A percentile compares a stretch with the other conserved stretches of the same genome.
Evolutionary conservation across 2,888 invertebrate genomes (phyloP).

Genomic region (Falcaria lacertinaria): DNA sequence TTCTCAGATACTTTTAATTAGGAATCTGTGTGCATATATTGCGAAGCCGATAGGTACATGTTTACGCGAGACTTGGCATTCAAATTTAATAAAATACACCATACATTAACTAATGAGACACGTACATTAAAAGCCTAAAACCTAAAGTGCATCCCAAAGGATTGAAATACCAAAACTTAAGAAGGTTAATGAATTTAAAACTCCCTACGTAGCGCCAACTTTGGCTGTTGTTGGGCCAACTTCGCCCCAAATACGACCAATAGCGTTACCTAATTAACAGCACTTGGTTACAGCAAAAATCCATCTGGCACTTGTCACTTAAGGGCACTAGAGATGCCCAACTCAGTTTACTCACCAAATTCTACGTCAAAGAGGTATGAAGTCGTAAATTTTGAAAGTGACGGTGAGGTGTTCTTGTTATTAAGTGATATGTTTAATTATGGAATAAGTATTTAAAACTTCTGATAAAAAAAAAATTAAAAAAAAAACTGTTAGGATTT

Average conservation of each 20-base stretch:
- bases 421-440: too few species aligned
- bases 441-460: too few species aligned
- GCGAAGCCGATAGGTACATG: too few species aligned
- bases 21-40: too few species aligned
- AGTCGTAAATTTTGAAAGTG: constrained; percentile 14
- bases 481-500: too few species aligned
- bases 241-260: constrained; percentile 59
- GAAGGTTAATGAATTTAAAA: constrained; percentile 45
- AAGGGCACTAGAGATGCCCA: constrained; percentile 62
- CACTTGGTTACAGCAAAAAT: constrained; percentile 71
- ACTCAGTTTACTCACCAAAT: constrained; percentile 40
- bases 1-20: too few species aligned
- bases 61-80: too few species aligned
- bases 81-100: not conserved
- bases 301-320: constrained; percentile 75
- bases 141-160: not conserved
- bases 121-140: not conserved
- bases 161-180: constrained; percentile 11
- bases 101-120: not conserved
- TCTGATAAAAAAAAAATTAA: too few species aligned
- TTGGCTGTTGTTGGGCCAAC: constrained; percentile 18
- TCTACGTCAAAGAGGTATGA: constrained; percentile 25
- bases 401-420: constrained; percentile 2
- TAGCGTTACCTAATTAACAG: constrained; percentile 58
- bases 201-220: constrained; percentile 29